phyloP scores from a whole-genome alignment of 2,888 invertebrate species.

The Choristoneura rosaceana region DNA sequence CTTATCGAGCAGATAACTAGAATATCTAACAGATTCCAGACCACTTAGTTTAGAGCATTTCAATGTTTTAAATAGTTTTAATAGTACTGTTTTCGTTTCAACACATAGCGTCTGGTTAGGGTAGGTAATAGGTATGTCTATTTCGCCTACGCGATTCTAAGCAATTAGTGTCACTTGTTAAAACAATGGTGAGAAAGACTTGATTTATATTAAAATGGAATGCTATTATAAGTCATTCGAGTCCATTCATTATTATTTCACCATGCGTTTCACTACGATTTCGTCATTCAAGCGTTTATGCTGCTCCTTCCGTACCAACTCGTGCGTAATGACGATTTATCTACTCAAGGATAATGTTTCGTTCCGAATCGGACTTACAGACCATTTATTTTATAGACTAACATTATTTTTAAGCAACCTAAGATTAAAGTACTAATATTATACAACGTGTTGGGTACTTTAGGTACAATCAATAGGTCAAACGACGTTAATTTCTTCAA shows the following conservation, averaged over 20 bases:
- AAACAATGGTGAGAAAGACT: slow-evolving; percentile 3
- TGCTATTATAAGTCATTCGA: neutral
- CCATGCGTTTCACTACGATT: slow-evolving; percentile 3
- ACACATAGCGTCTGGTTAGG: slow-evolving; percentile 25
- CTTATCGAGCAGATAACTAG: neutral
- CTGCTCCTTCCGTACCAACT: neutral
- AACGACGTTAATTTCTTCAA: too few species aligned
- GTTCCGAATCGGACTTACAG: neutral
- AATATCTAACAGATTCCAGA: slow-evolving; percentile 10
- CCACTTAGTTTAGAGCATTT: neutral
- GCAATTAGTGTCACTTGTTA: neutral
- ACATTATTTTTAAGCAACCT: neutral
- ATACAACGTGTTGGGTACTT: too few species aligned
- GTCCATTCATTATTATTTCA: slow-evolving; percentile 2
- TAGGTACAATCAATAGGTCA: too few species aligned
- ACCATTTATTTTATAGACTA: neutral
- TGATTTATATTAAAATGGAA: neutral
- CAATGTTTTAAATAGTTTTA: neutral
- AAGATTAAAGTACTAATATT: neutral
- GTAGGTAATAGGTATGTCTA: neutral
- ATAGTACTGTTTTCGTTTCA: slow-evolving; percentile 30
- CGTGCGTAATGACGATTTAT: neutral
- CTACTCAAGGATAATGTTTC: neutral
- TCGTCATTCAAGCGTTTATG: neutral
- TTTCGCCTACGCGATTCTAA: neutral